Conservation (phyloP, 1,140 invertebrate species). For the Armadillidium nasatum region DNA sequence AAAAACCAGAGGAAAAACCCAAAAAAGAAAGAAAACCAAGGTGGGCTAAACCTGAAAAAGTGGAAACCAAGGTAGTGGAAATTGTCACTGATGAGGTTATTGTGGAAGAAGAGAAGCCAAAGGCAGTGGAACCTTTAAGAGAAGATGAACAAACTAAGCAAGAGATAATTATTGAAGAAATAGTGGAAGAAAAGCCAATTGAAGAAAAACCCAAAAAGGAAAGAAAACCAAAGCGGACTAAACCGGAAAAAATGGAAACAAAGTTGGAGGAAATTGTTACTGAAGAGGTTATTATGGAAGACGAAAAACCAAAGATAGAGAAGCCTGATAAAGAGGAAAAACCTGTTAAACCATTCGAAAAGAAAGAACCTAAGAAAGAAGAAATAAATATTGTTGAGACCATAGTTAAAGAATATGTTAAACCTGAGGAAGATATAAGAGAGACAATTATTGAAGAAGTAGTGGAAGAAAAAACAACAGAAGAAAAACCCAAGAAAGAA, state of each 20-base stretch:
- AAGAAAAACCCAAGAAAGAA: no score
- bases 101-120: not conserved
- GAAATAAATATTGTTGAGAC: constrained; percentile 21
- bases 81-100: not conserved
- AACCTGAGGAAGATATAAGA: no score
- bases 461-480: no score
- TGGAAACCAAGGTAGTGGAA: not conserved
- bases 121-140: no score
- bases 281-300: no score
- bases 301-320: not conserved
- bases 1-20: constrained; percentile 5
- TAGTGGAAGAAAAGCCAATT: not conserved
- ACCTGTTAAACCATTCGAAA: constrained; percentile 10
- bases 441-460: no score
- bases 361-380: not conserved
- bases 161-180: constrained; percentile 4
- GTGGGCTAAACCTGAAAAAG: not conserved
- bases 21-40: not conserved
- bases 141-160: not conserved
- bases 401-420: no score
- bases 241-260: no score
- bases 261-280: no score
- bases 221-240: constrained; percentile 10
- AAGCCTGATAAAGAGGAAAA: constrained; percentile 19
- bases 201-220: not conserved